Percentiles rank a stretch among this genome's conserved stretches.
Conservation (phyloP, 2,888 invertebrate genomes). For the Zaprionus bogoriensis region DNA sequence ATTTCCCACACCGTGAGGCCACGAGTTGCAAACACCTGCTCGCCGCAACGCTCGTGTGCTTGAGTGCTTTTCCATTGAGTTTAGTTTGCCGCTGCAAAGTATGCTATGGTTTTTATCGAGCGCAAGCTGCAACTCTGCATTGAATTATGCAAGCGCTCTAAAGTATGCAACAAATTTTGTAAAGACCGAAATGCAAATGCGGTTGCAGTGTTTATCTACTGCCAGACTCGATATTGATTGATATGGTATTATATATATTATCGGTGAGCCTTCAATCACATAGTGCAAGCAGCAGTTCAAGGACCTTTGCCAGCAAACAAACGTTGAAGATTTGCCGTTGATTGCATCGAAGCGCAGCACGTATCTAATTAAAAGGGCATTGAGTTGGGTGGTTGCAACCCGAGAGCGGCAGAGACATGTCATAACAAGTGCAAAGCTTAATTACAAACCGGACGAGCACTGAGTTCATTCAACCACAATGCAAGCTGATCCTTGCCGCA, state of each 20-base stretch:
- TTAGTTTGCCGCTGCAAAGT: conserved; percentile 40
- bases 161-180: background rate
- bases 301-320: conserved; percentile 33
- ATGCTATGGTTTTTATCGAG: conserved; percentile 33
- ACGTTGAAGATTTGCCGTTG: conserved; percentile 31
- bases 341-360: conserved; percentile 18
- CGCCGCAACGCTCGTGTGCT: background rate
- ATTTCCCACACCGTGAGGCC: conserved; percentile 65
- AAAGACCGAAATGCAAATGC: background rate
- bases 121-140: too few species aligned
- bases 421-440: conserved; percentile 50
- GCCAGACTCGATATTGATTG: background rate
- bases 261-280: conserved; percentile 33
- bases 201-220: conserved; percentile 5
- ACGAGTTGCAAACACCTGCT: conserved; percentile 52
- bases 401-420: conserved; percentile 8
- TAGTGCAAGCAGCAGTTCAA: conserved; percentile 30
- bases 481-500: conserved; percentile 37
- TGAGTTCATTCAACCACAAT: conserved; percentile 32
- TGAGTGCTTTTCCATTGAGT: conserved; percentile 38
- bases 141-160: background rate
- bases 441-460: conserved; percentile 36
- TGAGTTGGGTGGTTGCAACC: conserved; percentile 30
- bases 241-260: conserved; percentile 17
- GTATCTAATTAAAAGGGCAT: conserved; percentile 60